Evolutionary conservation across 1,140 invertebrate genomes (phyloP).

Genomic region (Oedothorax gibbosus): DNA sequence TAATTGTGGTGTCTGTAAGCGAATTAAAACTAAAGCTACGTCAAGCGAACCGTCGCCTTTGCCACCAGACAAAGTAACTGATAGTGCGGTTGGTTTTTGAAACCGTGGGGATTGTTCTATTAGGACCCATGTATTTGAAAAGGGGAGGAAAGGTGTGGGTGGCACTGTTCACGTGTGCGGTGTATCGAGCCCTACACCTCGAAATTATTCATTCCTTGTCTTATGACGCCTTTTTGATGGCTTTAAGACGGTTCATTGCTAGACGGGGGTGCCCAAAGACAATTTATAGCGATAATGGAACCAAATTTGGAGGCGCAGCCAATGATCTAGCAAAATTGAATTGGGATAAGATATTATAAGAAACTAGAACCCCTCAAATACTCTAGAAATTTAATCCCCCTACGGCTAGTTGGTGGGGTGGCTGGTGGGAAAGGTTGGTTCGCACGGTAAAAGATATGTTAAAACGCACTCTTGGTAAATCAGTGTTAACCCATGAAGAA

Average conservation of each 20-base stretch:
- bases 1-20: constrained; percentile 19
- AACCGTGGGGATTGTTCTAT: constrained; percentile 66
- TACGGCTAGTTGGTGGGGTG: constrained; percentile 23
- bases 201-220: constrained; percentile 65
- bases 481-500: constrained; percentile 6
- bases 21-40: constrained; percentile 5
- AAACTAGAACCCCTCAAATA: constrained; percentile 61
- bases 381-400: constrained; percentile 29
- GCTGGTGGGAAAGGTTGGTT: constrained; percentile 43
- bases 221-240: constrained; percentile 66
- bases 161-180: constrained; percentile 44
- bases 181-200: too few species aligned
- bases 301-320: constrained; percentile 65
- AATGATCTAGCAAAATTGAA: constrained; percentile 19
- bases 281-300: constrained; percentile 67
- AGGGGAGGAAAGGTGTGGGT: constrained; percentile 45
- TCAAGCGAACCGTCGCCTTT: constrained; percentile 37
- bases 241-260: constrained; percentile 67
- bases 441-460: constrained; percentile 6
- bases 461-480: neutral
- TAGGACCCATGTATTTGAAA: constrained; percentile 66
- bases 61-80: constrained; percentile 63
- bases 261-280: constrained; percentile 62
- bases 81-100: constrained; percentile 65
- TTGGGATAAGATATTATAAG: constrained; percentile 29